Evolutionary conservation across 2,888 invertebrate species (phyloP), one percentile per base, ranked within the genome.

Genomic region (Papilio gigon): DNA sequence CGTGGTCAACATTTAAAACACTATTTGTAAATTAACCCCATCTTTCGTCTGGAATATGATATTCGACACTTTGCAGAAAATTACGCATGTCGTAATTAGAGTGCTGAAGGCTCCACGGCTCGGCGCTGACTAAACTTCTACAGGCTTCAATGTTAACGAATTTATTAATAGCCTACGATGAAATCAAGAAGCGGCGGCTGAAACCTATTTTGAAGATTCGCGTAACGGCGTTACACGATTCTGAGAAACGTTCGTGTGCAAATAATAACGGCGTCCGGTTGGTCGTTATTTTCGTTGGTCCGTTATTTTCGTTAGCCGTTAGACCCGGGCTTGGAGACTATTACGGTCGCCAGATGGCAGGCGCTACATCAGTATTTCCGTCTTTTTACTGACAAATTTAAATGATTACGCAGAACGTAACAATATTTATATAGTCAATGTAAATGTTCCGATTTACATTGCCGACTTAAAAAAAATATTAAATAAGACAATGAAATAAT

Each of bases 291-390:
- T 77, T 82, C 84, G 86, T 82, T 85, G 79, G 78, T 75, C n/a
- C 87, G 85, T 86, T 85, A 85, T 74, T 86, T 77, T 83, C 84
- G 86, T 83, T 85, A 79, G 78, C 75, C 87, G 85, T 86, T 85
- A 84, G 17, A 73, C 75, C 75, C 73, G 72, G 74, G 75, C 79
- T 72, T 75, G 73, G 70, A 70, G 80, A 70, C 70, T 70, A 74
- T 73, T 71, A 65, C 70, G 64, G 65, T 72, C 81, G 75, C 74
- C 79, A 87, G 86, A 85, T 87, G 86, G 86, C 86, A 80, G 77
- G 72, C 73, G 80, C 77, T 79, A 78, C 69, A 61, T 53, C 58
- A 33, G 22, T 44, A 25, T 30, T 25, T 20, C 20, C 1, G 47
- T 4, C 30, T 27, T n/a, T 53, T 14, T 53, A 4, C 3, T 44